A percentile compares a stretch with the other conserved stretches of the same genome.
Evolutionary conservation across 2,113 vertebrate genomes (phyloP).

Genomic region (Chelonoidis abingdonii): DNA sequence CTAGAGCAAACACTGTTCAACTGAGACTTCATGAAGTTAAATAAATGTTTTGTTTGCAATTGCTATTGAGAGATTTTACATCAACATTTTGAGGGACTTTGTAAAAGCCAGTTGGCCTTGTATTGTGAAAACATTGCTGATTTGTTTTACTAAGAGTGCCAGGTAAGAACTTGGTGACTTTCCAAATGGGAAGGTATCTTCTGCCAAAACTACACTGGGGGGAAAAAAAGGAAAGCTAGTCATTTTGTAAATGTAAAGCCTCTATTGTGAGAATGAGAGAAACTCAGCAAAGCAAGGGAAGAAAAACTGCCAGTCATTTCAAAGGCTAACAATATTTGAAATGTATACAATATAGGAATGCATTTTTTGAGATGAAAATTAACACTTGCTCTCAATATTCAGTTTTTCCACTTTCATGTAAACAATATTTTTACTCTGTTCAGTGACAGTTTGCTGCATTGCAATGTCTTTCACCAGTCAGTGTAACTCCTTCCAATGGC

Average conservation of each 20-base stretch:
- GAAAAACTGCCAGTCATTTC: neutral
- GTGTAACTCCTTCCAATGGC: neutral
- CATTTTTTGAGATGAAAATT: conserved; percentile 33
- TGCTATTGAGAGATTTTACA: neutral
- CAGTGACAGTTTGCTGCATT: neutral
- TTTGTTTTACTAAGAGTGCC: conserved; percentile 12
- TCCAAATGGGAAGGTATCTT: neutral
- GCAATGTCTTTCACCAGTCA: neutral
- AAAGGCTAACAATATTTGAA: neutral
- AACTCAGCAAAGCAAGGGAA: neutral
- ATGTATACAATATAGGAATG: neutral
- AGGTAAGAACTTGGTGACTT: neutral
- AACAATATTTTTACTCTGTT: conserved; percentile 40
- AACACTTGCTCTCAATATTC: conserved; percentile 37
- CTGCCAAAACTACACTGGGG: neutral
- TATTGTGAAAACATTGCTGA: neutral
- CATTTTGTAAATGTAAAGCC: conserved; percentile 44
- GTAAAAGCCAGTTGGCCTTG: conserved; percentile 5
- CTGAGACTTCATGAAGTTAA: neutral
- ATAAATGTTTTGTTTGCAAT: neutral
- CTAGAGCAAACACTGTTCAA: conserved; percentile 13
- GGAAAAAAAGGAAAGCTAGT: rapidly evolving
- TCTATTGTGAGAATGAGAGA: neutral
- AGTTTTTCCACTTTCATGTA: conserved; percentile 23
- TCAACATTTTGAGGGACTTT: conserved; percentile 22